Conservation (phyloP, 2,113 vertebrate genomes). For the Anolis sagrei region DNA sequence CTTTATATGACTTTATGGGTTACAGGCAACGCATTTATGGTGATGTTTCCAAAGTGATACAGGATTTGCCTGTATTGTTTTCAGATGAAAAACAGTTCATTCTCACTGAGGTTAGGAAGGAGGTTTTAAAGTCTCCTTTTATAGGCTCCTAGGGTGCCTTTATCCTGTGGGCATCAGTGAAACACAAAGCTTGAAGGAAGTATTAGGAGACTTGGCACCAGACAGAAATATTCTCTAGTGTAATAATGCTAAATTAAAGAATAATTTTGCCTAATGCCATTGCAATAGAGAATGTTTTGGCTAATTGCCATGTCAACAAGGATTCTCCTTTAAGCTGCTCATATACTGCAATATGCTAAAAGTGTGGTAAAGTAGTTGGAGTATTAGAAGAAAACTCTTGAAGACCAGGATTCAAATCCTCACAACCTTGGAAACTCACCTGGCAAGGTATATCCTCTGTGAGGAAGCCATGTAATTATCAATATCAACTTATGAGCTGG, state of each 20-base stretch:
- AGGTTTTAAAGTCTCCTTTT: not conserved
- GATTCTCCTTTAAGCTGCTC: no score
- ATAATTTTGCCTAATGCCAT: not conserved
- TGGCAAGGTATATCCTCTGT: no score
- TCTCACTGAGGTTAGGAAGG: not conserved
- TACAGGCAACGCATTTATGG: not conserved
- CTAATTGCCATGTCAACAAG: no score
- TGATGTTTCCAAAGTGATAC: not conserved
- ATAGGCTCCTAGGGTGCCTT: not conserved
- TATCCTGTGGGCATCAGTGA: not conserved
- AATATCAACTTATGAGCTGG: no score
- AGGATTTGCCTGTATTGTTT: not conserved
- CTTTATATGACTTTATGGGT: slow-evolving; percentile 19
- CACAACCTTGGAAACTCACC: no score
- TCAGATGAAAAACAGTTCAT: slow-evolving; percentile 8
- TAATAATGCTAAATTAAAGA: not conserved
- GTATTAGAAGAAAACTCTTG: no score
- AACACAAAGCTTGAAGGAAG: not conserved
- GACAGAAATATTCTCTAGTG: not conserved
- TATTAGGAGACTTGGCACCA: no score
- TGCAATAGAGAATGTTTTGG: no score
- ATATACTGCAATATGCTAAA: no score
- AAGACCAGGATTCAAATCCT: no score
- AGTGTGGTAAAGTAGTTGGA: no score
- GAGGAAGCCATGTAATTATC: no score